Conservation (phyloP, 2,888 invertebrate species). For the Hartigia nigra region DNA sequence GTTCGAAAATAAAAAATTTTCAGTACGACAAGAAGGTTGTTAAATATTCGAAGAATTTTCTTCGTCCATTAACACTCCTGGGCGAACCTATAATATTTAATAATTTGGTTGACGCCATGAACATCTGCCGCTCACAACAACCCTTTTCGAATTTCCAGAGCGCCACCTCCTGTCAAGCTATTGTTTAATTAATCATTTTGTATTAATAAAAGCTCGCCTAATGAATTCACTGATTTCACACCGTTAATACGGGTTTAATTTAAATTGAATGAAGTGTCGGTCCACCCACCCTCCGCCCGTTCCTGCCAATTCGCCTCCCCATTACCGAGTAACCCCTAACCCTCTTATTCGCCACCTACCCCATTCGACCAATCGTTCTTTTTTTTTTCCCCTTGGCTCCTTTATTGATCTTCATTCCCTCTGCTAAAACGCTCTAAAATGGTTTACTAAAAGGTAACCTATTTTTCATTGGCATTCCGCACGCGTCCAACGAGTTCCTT, state of each 20-base stretch:
- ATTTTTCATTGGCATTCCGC: slow-evolving; percentile 45
- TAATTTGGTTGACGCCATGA: slow-evolving; percentile 60
- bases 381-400: slow-evolving; percentile 53
- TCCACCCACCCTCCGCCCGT: slow-evolving; percentile 17
- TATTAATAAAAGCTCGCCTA: slow-evolving; percentile 60
- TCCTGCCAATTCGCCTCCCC: slow-evolving; percentile 8
- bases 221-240: slow-evolving; percentile 60
- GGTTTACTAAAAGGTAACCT: slow-evolving; percentile 53
- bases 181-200: slow-evolving; percentile 63
- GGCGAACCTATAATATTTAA: slow-evolving; percentile 58
- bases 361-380: slow-evolving; percentile 48
- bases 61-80: background rate
- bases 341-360: slow-evolving; percentile 26
- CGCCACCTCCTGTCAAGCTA: slow-evolving; percentile 27
- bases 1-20: background rate
- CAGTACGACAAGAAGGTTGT: background rate
- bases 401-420: slow-evolving; percentile 62
- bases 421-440: slow-evolving; percentile 51
- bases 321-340: slow-evolving; percentile 15
- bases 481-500: background rate
- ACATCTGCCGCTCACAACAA: slow-evolving; percentile 59
- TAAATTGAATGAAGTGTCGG: slow-evolving; percentile 56
- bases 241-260: slow-evolving; percentile 61
- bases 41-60: background rate
- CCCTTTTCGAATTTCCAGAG: slow-evolving; percentile 37